These are phyloP conservation scores for Sinopyrophorus schimmeli DNA, from an alignment of 2,888 invertebrate genomes.

Conservation along the genomic window DNA sequence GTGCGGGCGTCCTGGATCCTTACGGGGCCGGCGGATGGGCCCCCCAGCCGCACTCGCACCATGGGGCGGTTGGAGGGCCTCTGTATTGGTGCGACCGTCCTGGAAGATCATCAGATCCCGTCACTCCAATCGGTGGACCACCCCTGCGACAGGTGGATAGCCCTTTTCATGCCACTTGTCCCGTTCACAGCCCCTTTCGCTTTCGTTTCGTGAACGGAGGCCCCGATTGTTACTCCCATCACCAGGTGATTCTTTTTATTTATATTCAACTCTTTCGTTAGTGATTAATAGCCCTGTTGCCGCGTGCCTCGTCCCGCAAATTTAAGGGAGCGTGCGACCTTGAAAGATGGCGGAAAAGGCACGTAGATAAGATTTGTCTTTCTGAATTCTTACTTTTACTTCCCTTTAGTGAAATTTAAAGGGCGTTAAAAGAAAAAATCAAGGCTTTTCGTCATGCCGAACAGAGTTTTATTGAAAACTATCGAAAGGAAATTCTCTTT, in stretches of 20 bases:
- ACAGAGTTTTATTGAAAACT: too few species aligned
- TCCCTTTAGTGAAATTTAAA: too few species aligned
- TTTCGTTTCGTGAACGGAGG: conserved; percentile 63
- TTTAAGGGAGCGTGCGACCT: too few species aligned
- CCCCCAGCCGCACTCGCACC: conserved; percentile 47
- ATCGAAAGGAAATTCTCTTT: too few species aligned
- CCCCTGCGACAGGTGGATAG: conserved; percentile 57
- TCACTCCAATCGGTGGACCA: conserved; percentile 56
- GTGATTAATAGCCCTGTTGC: too few species aligned
- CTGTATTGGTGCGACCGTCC: conserved; percentile 50
- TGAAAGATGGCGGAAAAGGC: too few species aligned
- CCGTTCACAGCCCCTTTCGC: conserved; percentile 76
- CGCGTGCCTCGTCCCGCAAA: too few species aligned
- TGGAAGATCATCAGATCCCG: conserved; percentile 58
- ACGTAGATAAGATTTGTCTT: too few species aligned
- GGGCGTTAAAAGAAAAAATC: too few species aligned
- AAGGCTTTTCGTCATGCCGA: too few species aligned
- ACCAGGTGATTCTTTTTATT: conserved; percentile 50
- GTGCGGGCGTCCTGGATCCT: conserved; percentile 55
- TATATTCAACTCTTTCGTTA: too few species aligned
- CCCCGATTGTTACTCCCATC: conserved; percentile 56
- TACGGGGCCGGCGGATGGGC: conserved; percentile 56
- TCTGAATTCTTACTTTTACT: too few species aligned
- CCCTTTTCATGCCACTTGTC: conserved; percentile 63
- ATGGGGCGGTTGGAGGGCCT: conserved; percentile 45